Conservation (phyloP, 2,113 vertebrate genomes). For the Phaethornis superciliosus region DNA sequence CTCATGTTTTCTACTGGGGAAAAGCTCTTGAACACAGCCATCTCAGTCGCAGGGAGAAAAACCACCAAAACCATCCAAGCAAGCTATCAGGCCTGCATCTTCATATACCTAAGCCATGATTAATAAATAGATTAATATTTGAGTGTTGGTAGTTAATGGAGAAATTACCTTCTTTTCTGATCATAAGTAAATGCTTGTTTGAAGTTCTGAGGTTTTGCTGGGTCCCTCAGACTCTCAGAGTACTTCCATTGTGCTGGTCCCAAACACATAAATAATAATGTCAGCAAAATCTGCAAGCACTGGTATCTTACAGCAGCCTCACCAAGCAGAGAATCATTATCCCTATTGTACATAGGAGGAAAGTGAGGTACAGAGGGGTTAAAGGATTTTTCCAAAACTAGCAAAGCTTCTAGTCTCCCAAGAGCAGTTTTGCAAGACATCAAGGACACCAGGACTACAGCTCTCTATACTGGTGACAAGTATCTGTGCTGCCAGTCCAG, state of each 20-base stretch:
- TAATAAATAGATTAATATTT: background rate
- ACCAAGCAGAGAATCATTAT: background rate
- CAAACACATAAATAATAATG: background rate
- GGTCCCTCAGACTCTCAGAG: background rate
- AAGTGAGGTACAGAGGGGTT: background rate
- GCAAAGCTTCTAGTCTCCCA: background rate
- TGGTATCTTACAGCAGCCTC: background rate
- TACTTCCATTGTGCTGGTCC: background rate
- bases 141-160: background rate
- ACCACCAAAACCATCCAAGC: background rate
- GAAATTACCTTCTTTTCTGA: background rate
- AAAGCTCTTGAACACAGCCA: background rate
- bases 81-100: background rate
- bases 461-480: background rate
- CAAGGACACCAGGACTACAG: background rate
- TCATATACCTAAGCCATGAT: accelerated
- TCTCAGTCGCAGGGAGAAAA: background rate
- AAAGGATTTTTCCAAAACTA: background rate
- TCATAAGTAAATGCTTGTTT: background rate
- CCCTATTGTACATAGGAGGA: background rate
- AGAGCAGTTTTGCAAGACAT: background rate
- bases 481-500: background rate
- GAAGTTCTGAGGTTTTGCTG: background rate
- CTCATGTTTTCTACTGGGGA: no score
- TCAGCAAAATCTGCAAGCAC: background rate